These are phyloP conservation scores for Euclidia mi DNA, from an alignment of 2,888 invertebrate genomes.

Conservation along the genomic window DNA sequence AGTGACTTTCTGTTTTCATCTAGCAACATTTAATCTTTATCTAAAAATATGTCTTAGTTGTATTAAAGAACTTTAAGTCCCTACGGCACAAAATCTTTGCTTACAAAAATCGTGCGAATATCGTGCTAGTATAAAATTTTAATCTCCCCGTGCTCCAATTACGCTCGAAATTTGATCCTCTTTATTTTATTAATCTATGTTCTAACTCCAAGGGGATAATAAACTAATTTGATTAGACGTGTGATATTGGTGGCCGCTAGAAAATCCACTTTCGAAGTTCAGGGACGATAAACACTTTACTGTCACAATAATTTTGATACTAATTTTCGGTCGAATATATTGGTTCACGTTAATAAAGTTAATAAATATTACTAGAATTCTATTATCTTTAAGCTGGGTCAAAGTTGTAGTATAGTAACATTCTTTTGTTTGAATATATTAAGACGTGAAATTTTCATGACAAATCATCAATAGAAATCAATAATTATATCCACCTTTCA, in stretches of 20 bases:
- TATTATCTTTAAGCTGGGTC: too few species aligned
- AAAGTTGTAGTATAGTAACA: too few species aligned
- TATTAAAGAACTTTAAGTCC: too few species aligned
- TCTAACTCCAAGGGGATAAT: slow-evolving; percentile 12
- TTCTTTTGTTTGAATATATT: too few species aligned
- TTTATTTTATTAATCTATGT: slow-evolving; percentile 39
- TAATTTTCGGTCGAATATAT: not conserved
- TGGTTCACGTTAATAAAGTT: not conserved
- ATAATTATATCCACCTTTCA: too few species aligned
- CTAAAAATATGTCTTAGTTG: too few species aligned
- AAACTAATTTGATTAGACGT: slow-evolving; percentile 29
- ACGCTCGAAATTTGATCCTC: slow-evolving; percentile 14
- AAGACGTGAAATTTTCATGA: too few species aligned
- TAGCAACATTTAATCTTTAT: too few species aligned
- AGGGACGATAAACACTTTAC: slow-evolving; percentile 10
- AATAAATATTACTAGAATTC: not conserved
- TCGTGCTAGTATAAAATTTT: not conserved
- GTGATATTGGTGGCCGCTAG: slow-evolving; percentile 5
- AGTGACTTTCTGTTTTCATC: too few species aligned
- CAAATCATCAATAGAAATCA: too few species aligned
- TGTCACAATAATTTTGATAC: slow-evolving; percentile 4
- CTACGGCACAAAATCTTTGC: not conserved
- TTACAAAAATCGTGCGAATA: slow-evolving; percentile 3
- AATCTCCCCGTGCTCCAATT: slow-evolving; percentile 2
- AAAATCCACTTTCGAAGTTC: slow-evolving; percentile 4